Evolutionary conservation across 1,140 invertebrate genomes (phyloP).

Genomic region (Phymastichus coffea): DNA sequence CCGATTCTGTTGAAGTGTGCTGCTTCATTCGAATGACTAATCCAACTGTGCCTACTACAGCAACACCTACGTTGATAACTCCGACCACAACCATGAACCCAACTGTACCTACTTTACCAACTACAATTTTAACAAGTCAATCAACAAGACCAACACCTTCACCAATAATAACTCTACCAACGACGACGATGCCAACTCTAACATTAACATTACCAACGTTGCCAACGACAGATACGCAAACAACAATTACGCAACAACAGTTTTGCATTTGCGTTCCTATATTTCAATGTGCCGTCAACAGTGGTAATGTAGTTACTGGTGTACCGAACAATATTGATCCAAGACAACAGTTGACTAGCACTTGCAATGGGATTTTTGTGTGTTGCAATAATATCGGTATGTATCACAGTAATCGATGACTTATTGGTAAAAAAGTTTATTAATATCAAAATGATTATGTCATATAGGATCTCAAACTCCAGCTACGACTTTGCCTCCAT

Average conservation of each 20-base stretch:
- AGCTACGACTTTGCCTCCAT: not conserved
- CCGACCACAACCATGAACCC: not conserved
- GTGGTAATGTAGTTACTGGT: constrained; percentile 37
- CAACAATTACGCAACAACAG: constrained; percentile 15
- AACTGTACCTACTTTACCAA: constrained; percentile 15
- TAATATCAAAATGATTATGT: too few relatives aligned
- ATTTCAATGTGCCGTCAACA: constrained; percentile 52
- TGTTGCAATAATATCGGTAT: constrained; percentile 12
- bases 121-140: too few relatives aligned
- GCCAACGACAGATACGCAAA: constrained; percentile 17
- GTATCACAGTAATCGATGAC: too few relatives aligned
- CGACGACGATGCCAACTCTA: constrained; percentile 26
- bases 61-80: not conserved
- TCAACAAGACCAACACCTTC: too few relatives aligned
- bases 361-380: constrained; percentile 18
- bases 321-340: constrained; percentile 44
- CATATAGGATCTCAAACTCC: too few relatives aligned
- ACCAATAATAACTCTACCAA: constrained; percentile 22
- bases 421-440: too few relatives aligned
- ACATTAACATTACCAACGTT: constrained; percentile 9
- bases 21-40: constrained; percentile 30
- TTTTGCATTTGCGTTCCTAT: constrained; percentile 53
- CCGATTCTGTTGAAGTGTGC: constrained; percentile 44
- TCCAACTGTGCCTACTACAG: constrained; percentile 5
- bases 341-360: constrained; percentile 30